phyloP scores from a whole-genome alignment of 2,888 invertebrate species.

The Bombylius discolor region DNA sequence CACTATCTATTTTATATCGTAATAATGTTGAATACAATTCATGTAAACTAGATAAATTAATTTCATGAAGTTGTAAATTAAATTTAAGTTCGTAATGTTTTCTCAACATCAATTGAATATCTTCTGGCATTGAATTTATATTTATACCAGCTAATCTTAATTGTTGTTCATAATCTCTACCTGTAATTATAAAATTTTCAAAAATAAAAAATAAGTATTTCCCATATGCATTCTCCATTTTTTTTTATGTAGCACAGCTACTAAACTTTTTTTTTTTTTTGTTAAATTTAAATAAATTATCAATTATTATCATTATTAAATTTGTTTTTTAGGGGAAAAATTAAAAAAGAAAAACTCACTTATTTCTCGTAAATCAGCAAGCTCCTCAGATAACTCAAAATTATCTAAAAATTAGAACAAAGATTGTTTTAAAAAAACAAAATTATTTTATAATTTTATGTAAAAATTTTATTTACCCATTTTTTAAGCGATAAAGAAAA shows the following conservation, averaged over 20 bases:
- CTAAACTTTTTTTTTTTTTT: not conserved
- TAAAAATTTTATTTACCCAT: too few species aligned
- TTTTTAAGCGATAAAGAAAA: too few species aligned
- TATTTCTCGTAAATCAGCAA: too few species aligned
- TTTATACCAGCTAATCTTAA: constrained; percentile 25
- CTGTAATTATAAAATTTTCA: constrained; percentile 13
- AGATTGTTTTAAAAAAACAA: too few species aligned
- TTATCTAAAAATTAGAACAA: too few species aligned
- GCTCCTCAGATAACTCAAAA: too few species aligned
- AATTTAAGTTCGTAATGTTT: constrained; percentile 22
- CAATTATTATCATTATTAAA: not conserved
- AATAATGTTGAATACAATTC: not conserved
- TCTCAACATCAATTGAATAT: constrained; percentile 18
- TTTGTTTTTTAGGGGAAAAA: not conserved
- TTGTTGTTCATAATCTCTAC: constrained; percentile 25
- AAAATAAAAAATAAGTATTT: not conserved
- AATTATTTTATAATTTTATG: too few species aligned
- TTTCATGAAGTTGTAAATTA: not conserved
- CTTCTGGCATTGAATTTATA: constrained; percentile 24
- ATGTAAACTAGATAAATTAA: not conserved
- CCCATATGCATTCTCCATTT: not conserved
- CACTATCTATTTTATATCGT: not conserved
- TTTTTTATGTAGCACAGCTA: not conserved
- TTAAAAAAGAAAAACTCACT: too few species aligned
- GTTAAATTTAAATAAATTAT: not conserved